Evolutionary conservation across 1,140 invertebrate species (phyloP), one percentile per base, ranked within the genome.

Genomic region (Schlechtendalia chinensis): DNA sequence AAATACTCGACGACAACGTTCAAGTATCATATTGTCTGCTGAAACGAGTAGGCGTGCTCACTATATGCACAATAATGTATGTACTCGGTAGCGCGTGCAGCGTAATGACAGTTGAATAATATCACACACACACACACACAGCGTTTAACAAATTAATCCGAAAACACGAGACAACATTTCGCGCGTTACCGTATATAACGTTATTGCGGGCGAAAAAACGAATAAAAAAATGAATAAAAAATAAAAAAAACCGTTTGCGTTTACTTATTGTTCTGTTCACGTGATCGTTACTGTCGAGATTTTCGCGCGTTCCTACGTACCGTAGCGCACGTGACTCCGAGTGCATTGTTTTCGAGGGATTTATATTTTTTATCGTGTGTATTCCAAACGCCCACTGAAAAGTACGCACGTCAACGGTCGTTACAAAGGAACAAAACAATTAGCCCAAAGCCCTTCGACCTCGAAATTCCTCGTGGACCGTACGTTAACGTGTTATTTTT

Each of bases 141-240:
- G 67, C 67, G 67, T 27, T 24, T 19, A 19, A 71, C 67, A 71
- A 71, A 71, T 71, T 71, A 71, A 71, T 53, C 47, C 24, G 8
- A 71, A 53, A 53, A 71, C 47, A 71, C 19, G 67, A n/a, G n/a
- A 71, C 45, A 53, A 71, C 16, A 71, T 71, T 69, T n/a, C 6
- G 45, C 22, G 39, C 45, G 65, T 69, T 39, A 47, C 19, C 32
- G 22, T 12, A n/a, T n/a, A n/a, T n/a, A 24, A 16, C 22, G 17
- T 71, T 71, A 53, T 53, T 47, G 67, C 50, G 22, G 67, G 67
- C 39, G 50, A 27, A 53, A 71, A n/a, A n/a, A n/a, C n/a, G n/a
- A n/a, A n/a, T n/a, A n/a, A n/a, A n/a, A n/a, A n/a, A n/a, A n/a
- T n/a, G n/a, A n/a, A n/a, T n/a, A n/a, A n/a, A n/a, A n/a, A n/a